Evolutionary conservation across 2,113 vertebrate species (phyloP).

Genomic region (Myiopsitta monachus): DNA sequence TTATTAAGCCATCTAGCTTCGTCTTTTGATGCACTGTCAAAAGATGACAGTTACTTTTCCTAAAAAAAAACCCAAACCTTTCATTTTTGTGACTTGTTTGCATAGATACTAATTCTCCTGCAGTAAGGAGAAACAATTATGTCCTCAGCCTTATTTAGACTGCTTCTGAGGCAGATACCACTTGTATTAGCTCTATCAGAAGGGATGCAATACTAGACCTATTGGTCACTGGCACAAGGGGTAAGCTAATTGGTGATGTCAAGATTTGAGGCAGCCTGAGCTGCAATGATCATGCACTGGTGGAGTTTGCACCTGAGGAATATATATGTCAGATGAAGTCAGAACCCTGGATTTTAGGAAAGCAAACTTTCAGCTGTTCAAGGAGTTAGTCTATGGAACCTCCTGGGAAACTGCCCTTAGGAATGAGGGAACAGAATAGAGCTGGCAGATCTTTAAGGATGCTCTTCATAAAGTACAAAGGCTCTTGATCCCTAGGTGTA

Average conservation of each 20-base stretch:
- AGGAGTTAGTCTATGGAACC: background rate
- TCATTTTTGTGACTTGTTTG: background rate
- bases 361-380: background rate
- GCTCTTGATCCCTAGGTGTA: background rate
- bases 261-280: background rate
- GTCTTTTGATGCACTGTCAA: background rate
- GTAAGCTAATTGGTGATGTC: background rate
- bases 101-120: background rate
- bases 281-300: background rate
- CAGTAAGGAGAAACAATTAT: background rate
- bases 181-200: background rate
- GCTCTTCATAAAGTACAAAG: too few species aligned
- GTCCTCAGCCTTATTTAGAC: background rate
- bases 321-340: background rate
- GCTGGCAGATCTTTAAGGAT: background rate
- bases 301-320: background rate
- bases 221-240: background rate
- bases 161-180: background rate
- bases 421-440: background rate
- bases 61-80: background rate
- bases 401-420: background rate
- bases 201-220: background rate
- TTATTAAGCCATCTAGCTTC: background rate
- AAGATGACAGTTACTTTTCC: background rate
- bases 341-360: background rate